Conservation (phyloP, 1,140 invertebrate species). For the Anthonomus grandis region DNA sequence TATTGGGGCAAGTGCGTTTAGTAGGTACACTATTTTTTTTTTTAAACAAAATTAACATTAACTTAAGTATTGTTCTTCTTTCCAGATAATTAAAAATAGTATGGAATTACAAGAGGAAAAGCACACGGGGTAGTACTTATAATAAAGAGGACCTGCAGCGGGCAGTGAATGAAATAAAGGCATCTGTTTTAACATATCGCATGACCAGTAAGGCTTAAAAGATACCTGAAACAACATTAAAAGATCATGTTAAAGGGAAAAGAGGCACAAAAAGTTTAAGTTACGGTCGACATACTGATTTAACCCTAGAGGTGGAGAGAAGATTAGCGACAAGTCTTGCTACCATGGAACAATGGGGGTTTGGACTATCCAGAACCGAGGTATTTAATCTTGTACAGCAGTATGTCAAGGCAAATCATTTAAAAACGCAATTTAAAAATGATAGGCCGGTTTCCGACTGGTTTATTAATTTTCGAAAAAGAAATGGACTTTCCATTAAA, state of each 20-base stretch:
- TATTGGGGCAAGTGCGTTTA: no score
- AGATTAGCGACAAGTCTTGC: slow-evolving; percentile 33
- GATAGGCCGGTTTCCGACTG: slow-evolving; percentile 45
- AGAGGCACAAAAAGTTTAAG: slow-evolving; percentile 24
- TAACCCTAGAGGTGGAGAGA: slow-evolving; percentile 33
- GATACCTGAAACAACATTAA: slow-evolving; percentile 35
- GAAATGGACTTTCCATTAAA: slow-evolving; percentile 38
- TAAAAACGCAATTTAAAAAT: slow-evolving; percentile 44
- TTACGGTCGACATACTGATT: slow-evolving; percentile 33
- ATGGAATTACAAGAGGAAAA: no score
- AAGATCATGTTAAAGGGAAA: slow-evolving; percentile 22
- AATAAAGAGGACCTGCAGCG: no score
- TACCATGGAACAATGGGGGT: slow-evolving; percentile 43
- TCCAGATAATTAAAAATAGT: no score
- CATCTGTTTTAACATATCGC: no score
- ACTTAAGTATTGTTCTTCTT: no score
- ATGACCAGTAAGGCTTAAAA: no score
- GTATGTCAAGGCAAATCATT: slow-evolving; percentile 40
- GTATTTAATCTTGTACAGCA: slow-evolving; percentile 36
- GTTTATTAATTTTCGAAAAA: slow-evolving; percentile 43
- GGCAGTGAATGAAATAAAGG: no score
- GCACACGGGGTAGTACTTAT: no score
- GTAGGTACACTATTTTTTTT: no score
- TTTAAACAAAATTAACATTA: no score
- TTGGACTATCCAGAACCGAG: slow-evolving; percentile 41